Evolutionary conservation across 2,888 invertebrate species (phyloP), one percentile per base, ranked within the genome.

Genomic region (Abscondita cerata): DNA sequence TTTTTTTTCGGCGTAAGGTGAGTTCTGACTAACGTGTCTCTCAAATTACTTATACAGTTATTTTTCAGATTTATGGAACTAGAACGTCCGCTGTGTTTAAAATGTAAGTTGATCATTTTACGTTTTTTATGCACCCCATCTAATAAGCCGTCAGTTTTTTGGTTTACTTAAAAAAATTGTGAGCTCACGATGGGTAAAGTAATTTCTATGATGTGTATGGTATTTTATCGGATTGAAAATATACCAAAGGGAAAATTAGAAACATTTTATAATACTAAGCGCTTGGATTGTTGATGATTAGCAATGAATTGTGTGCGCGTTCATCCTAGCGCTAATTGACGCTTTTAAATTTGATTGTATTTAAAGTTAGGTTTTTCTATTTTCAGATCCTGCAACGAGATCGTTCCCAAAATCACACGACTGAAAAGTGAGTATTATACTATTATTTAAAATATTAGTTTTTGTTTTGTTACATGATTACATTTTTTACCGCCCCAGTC

Each of bases 161-260:
- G 63, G 58, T 51, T 58, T 66, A 63, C 25, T 11, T 67, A 70
- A 69, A 70, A 66, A 68, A 70, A 68, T 47, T 74, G 76, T 76
- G 76, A 71, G 75, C 76, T 75, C 72, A 71, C 71, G 72, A 74
- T 76, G 77, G 77, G 77, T 72, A 77, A 74, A 77, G 68, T 54
- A 73, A 51, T 48, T 60, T 58, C 73, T 69, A 68, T 72, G 70
- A 67, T 69, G 76, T 76, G 77, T 77, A 77, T 74, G 76, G 74
- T 73, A 69, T 63, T 62, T 66, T 66, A 54, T 59, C 68, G 46
- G 48, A 34, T 25, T 52, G 33, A 70, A 66, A 64, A 64, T 59
- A 48, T 65, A 69, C 74, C 74, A 74, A 75, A 77, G 76, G 77
- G 74, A 71, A 58, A 70, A 70, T 72, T 63, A 65, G 76, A 73